Base-by-base conservation (phyloP, 2,797 vertebrate genomes). In the Malurus splendens region DNA sequence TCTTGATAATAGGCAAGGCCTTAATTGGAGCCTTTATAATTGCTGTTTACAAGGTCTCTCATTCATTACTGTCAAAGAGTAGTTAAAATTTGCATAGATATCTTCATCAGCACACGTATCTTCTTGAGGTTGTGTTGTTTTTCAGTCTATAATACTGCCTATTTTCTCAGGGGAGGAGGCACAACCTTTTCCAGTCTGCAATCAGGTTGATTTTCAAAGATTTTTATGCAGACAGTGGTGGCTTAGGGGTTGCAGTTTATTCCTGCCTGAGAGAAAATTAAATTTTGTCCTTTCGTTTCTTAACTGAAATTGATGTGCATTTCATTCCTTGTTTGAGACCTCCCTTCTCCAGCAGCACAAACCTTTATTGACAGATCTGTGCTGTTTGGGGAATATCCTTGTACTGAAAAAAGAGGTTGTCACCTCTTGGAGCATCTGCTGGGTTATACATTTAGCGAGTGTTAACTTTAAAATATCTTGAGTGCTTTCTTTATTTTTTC, bases 21-120 rank as follows among this genome's bases (percentile, higher is more conserved):
- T 93, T 79, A 84, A 87, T 38, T 93, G 50, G 27, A 73, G 47
- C 72, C 84, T 71, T 78, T 85, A 1, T 90, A 94, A 94, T 93
- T 87, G 60, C 52, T 94, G 60, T 90, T 94, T 94, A 80, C 90
- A 18, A 42, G 27, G 77, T 39, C 51, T 86, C 38, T 66, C 77
- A 50, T 54, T 94, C 75, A n/a, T 90, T 48, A 25, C 23, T 65
- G 75, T 39, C 38, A 81, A 18, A 14, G 47, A 48, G 81, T 13
- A 61, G 51, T 30, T 77, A 64, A 56, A 75, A 65, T 79, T 76
- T 90, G 67, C 64, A 60, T 67, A 16, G 48, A 28, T 90, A 50
- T 12, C 57, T 38, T 91, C 65, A 25, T 33, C 51, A 20, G 36
- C 67, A 60, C 6, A 0, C 9, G 54, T 23, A 4, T 54, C 72